A percentile compares a stretch with the other conserved stretches of the same genome.
phyloP scores from a whole-genome alignment of 1,140 invertebrate genomes.

The Drosophila saltans region DNA sequence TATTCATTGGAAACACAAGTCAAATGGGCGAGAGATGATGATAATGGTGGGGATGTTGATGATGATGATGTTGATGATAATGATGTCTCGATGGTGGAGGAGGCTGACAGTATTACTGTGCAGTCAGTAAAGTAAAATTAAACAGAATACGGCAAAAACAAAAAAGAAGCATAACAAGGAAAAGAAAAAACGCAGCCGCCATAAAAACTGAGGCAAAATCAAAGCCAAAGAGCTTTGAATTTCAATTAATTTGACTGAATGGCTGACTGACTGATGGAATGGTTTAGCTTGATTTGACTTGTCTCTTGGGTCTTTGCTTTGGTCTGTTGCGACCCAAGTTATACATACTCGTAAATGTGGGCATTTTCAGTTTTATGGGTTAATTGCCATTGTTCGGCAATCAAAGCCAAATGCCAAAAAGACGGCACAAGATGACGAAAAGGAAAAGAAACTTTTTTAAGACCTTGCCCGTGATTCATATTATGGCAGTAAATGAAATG shows the following conservation, averaged over 20 bases:
- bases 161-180: no score
- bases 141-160: slow-evolving; percentile 53
- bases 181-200: slow-evolving; percentile 17
- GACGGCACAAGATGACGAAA: slow-evolving; percentile 23
- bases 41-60: slow-evolving; percentile 31
- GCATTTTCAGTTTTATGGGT: slow-evolving; percentile 77
- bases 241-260: slow-evolving; percentile 73
- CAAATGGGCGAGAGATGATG: slow-evolving; percentile 26
- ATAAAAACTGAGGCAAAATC: slow-evolving; percentile 71
- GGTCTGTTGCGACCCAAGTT: not conserved
- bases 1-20: slow-evolving; percentile 76
- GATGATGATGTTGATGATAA: not conserved
- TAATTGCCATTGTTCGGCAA: slow-evolving; percentile 77
- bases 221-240: slow-evolving; percentile 67
- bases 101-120: not conserved
- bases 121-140: slow-evolving; percentile 60
- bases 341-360: slow-evolving; percentile 61
- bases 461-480: slow-evolving; percentile 60
- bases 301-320: not conserved
- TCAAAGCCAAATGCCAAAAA: slow-evolving; percentile 67
- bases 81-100: not conserved
- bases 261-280: slow-evolving; percentile 25
- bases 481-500: slow-evolving; percentile 40
- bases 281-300: slow-evolving; percentile 19
- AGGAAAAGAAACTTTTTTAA: not conserved